Percentiles rank a stretch among this genome's conserved stretches.
These are phyloP conservation scores for Chrysaora quinquecirrha DNA, from an alignment of 30 jellyfish, hydroid and myxozoan genomes.

Conservation along the genomic window DNA sequence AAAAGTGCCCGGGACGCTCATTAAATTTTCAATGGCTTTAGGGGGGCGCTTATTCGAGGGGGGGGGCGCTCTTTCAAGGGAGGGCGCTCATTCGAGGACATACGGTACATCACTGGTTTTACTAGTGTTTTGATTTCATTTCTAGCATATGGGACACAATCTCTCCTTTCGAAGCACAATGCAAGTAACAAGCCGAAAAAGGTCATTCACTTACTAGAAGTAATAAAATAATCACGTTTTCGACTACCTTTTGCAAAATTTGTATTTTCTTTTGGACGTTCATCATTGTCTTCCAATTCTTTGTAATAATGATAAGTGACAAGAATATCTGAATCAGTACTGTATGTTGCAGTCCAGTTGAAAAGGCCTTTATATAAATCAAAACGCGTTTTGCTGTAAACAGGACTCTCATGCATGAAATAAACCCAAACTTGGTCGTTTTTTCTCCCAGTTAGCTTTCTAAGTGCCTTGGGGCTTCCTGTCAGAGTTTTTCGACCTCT, in stretches of 20 bases:
- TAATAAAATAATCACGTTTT: neutral
- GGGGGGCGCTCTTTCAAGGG: neutral
- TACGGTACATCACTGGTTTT: neutral
- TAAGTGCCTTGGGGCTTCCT: neutral
- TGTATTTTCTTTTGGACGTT: slow-evolving; percentile 9
- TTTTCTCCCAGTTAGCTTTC: neutral
- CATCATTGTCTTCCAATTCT: slow-evolving; percentile 22
- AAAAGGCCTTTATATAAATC: slow-evolving; percentile 44
- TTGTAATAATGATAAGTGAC: slow-evolving; percentile 48
- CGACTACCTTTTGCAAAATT: slow-evolving; percentile 78
- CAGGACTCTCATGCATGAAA: slow-evolving; percentile 91
- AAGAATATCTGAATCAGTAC: slow-evolving; percentile 78
- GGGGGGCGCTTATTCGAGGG: too few relatives aligned
- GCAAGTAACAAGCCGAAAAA: too few relatives aligned
- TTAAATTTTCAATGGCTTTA: too few relatives aligned
- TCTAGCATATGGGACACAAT: neutral
- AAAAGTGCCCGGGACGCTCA: too few relatives aligned
- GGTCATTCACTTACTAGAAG: neutral
- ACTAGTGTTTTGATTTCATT: neutral
- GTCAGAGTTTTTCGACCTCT: too few relatives aligned
- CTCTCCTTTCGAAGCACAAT: too few relatives aligned
- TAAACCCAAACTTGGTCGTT: slow-evolving; percentile 74
- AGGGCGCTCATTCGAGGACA: neutral
- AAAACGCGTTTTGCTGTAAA: slow-evolving; percentile 11
- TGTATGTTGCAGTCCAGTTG: slow-evolving; percentile 86